Evolutionary conservation across 2,797 vertebrate genomes (phyloP).

Genomic region (Myoxocephalus aenaeus): DNA sequence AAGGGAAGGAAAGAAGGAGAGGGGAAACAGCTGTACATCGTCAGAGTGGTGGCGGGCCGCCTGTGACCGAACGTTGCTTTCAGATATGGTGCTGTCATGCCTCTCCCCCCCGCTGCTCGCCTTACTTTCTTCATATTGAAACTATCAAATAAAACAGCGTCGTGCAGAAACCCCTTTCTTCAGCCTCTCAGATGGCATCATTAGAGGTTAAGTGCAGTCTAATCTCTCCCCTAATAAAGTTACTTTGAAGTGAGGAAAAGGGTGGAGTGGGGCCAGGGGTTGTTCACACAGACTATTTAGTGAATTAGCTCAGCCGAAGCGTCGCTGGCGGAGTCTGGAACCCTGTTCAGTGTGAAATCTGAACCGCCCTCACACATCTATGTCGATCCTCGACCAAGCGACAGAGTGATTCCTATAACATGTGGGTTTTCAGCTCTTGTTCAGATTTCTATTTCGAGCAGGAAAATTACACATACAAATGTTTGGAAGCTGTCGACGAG

Average conservation of each 20-base stretch:
- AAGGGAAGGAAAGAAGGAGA: slow-evolving; percentile 34
- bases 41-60: slow-evolving; percentile 41
- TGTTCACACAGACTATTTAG: slow-evolving; percentile 84
- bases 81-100: slow-evolving; percentile 55
- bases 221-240: slow-evolving; percentile 91
- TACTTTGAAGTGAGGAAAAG: slow-evolving; percentile 91
- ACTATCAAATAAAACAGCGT: slow-evolving; percentile 79
- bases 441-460: neutral
- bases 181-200: slow-evolving; percentile 71
- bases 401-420: neutral
- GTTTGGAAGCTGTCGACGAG: neutral
- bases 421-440: neutral
- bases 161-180: slow-evolving; percentile 57
- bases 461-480: slow-evolving; percentile 69
- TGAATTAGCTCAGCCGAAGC: slow-evolving; percentile 85
- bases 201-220: slow-evolving; percentile 89
- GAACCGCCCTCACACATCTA: slow-evolving; percentile 65
- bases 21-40: slow-evolving; percentile 60
- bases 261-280: slow-evolving; percentile 70
- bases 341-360: slow-evolving; percentile 71
- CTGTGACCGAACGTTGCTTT: slow-evolving; percentile 37
- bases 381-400: slow-evolving; percentile 5
- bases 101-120: slow-evolving; percentile 29
- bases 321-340: slow-evolving; percentile 48
- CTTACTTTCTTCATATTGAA: slow-evolving; percentile 75